Evolutionary conservation across 2,888 invertebrate species (phyloP).

Genomic region (Tenthredo distinguenda): DNA sequence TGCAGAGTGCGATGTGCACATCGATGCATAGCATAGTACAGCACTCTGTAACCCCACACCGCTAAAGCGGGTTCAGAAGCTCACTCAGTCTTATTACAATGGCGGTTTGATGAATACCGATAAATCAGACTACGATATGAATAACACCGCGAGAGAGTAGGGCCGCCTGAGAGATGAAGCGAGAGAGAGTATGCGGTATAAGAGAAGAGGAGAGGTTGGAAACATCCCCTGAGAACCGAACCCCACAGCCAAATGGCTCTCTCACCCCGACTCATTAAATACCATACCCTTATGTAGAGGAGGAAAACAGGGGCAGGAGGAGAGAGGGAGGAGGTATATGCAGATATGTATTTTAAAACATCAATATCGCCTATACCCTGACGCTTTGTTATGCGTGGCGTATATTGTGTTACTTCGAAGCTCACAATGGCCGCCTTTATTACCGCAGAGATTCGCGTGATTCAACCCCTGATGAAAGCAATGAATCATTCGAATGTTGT

Average conservation of each 20-base stretch:
- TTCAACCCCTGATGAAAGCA: conserved; percentile 52
- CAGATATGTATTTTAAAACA: conserved; percentile 75
- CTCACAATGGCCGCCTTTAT: conserved; percentile 68
- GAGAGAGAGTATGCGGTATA: conserved; percentile 54
- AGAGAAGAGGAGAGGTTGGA: conserved; percentile 62
- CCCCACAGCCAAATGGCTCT: conserved; percentile 60
- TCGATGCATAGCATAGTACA: conserved; percentile 33
- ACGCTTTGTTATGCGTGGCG: conserved; percentile 69
- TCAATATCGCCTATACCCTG: conserved; percentile 72
- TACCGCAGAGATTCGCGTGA: conserved; percentile 57
- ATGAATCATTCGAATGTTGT: conserved; percentile 52
- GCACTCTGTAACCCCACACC: conserved; percentile 39
- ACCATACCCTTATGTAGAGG: conserved; percentile 71
- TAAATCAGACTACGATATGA: conserved; percentile 79
- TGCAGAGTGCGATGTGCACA: conserved; percentile 13
- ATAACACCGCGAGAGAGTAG: conserved; percentile 56
- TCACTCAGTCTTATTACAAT: conserved; percentile 72
- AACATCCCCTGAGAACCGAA: conserved; percentile 72
- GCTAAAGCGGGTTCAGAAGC: conserved; percentile 50
- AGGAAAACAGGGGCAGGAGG: conserved; percentile 54
- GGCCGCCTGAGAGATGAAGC: conserved; percentile 50
- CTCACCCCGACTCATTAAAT: conserved; percentile 75
- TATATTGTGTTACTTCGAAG: conserved; percentile 72
- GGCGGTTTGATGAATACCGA: conserved; percentile 81
- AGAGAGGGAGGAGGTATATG: conserved; percentile 64